Percentiles rank a stretch among this genome's conserved stretches.
Conservation (phyloP, 2,113 vertebrate genomes). For the Bos indicus region DNA sequence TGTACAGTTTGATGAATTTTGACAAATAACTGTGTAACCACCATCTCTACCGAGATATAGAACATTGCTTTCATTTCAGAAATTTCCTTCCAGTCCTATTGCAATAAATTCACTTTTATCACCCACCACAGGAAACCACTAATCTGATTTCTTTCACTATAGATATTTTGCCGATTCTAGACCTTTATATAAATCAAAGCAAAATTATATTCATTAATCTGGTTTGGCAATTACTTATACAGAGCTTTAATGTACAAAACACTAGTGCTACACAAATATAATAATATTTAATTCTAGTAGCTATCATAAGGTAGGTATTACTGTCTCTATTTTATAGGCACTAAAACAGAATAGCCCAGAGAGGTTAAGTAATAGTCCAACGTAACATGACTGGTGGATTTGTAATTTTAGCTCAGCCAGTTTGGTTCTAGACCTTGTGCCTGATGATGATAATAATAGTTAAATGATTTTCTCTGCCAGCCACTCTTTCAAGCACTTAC, state of each 20-base stretch:
- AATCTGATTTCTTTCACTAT: background rate
- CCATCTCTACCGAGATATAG: background rate
- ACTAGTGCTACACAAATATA: background rate
- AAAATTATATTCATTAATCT: background rate
- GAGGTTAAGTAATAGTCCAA: background rate
- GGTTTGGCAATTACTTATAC: background rate
- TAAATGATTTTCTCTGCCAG: background rate
- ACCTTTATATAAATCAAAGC: background rate
- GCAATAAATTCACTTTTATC: background rate
- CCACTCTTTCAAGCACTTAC: background rate
- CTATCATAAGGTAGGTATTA: background rate
- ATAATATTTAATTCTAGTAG: background rate
- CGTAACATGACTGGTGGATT: background rate
- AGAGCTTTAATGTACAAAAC: background rate
- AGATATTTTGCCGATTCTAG: background rate
- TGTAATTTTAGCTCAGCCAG: background rate
- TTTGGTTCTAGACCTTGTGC: background rate
- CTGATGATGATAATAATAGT: background rate
- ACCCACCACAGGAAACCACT: background rate
- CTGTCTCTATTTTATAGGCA: background rate
- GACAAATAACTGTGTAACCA: background rate
- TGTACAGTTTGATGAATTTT: background rate
- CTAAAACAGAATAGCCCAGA: background rate
- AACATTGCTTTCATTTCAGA: background rate
- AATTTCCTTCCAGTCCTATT: background rate